Percentiles rank a stretch among this genome's conserved stretches.
Evolutionary conservation across 2,888 invertebrate species (phyloP).

Genomic region (Tholera decimalis): DNA sequence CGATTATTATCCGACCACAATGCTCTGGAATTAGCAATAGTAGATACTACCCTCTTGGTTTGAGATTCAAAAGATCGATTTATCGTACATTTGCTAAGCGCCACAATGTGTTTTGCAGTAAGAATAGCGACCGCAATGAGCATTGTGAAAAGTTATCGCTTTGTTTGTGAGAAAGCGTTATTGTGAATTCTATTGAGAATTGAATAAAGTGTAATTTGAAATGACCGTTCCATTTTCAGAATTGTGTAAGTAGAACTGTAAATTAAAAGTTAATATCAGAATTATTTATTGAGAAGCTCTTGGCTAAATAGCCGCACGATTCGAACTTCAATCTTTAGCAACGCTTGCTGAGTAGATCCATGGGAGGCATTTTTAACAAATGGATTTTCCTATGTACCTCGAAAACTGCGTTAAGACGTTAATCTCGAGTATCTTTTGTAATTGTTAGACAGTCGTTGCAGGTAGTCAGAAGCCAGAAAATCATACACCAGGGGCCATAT

Average conservation of each 20-base stretch:
- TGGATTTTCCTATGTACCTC: too few relatives aligned
- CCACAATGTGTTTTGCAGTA: conserved; percentile 23
- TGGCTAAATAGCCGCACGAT: too few relatives aligned
- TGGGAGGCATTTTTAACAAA: too few relatives aligned
- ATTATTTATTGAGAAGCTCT: conserved; percentile 4
- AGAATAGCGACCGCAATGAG: conserved; percentile 16
- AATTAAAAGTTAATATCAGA: conserved; percentile 16
- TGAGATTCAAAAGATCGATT: conserved; percentile 52
- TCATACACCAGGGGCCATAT: too few relatives aligned
- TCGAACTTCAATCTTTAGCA: too few relatives aligned
- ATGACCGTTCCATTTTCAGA: conserved; percentile 8
- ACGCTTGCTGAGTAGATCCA: too few relatives aligned
- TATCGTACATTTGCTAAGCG: conserved; percentile 24
- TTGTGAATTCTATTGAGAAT: conserved; percentile 24
- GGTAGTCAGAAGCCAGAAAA: too few relatives aligned
- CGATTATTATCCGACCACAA: conserved; percentile 64
- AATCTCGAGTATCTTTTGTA: too few relatives aligned
- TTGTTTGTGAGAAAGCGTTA: conserved; percentile 14
- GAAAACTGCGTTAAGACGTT: too few relatives aligned
- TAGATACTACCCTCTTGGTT: conserved; percentile 39
- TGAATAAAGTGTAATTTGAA: conserved; percentile 10
- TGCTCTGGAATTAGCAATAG: conserved; percentile 55
- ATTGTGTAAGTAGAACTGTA: conserved; percentile 15
- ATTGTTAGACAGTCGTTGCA: too few relatives aligned
- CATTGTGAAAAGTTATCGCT: conserved; percentile 28